Evolutionary conservation across 1,140 invertebrate genomes (phyloP).

Genomic region (Microplitis mediator): DNA sequence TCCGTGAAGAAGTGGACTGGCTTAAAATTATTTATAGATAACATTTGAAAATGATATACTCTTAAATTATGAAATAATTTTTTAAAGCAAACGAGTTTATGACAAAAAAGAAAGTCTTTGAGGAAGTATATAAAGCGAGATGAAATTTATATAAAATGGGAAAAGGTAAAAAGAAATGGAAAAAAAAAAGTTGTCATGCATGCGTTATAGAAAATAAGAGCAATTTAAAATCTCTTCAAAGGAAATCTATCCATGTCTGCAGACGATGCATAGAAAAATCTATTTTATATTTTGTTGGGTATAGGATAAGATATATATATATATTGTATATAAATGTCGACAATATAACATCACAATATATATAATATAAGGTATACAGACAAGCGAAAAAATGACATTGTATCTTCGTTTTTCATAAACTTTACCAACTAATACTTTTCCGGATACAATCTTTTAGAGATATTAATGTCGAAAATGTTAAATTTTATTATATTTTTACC

Average conservation of each 20-base stretch:
- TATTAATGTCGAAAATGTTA: too few species aligned
- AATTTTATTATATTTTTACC: too few species aligned
- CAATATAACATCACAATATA: not conserved
- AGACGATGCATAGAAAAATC: not conserved
- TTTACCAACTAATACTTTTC: not conserved
- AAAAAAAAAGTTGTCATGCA: slow-evolving; percentile 1
- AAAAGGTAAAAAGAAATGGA: not conserved
- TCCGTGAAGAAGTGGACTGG: too few species aligned
- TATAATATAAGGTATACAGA: not conserved
- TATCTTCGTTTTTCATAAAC: not conserved
- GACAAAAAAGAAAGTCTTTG: too few species aligned
- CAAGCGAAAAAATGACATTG: slow-evolving; percentile 1
- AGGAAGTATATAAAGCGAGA: too few species aligned
- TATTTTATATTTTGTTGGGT: not conserved
- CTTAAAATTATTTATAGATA: too few species aligned
- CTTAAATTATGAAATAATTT: too few species aligned
- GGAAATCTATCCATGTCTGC: not conserved
- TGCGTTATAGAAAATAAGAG: slow-evolving; percentile 8
- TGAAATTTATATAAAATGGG: not conserved
- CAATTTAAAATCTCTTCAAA: not conserved
- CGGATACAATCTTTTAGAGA: too few species aligned
- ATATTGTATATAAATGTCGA: slow-evolving; percentile 6
- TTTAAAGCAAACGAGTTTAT: too few species aligned
- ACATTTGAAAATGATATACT: too few species aligned
- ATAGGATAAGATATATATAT: not conserved